Evolutionary conservation across 2,113 vertebrate genomes (phyloP).

Genomic region (Rhegmatorhina hoffmannsi): DNA sequence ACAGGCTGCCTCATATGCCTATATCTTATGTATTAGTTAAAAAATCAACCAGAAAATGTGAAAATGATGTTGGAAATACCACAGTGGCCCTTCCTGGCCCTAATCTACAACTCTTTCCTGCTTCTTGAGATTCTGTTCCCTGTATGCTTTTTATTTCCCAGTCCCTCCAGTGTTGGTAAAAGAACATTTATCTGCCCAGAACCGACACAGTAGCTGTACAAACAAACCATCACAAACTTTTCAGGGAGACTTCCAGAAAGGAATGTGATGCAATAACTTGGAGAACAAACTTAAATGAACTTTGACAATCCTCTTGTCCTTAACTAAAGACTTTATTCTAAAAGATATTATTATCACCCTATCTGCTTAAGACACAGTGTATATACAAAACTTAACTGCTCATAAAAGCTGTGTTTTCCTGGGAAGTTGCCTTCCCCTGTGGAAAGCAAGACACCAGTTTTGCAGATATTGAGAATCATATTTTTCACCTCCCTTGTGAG

Average conservation of each 20-base stretch:
- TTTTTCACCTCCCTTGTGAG: neutral
- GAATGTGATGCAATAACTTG: neutral
- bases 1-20: neutral
- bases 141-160: neutral
- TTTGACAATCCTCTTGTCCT: neutral
- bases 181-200: neutral
- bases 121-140: neutral
- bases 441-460: neutral
- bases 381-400: neutral
- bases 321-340: neutral
- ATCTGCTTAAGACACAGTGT: neutral
- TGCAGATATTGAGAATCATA: neutral
- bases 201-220: neutral
- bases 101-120: neutral
- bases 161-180: neutral
- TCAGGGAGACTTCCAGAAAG: neutral
- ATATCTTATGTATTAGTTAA: neutral
- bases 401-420: neutral
- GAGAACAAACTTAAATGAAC: neutral
- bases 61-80: neutral
- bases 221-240: neutral
- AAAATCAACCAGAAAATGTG: neutral
- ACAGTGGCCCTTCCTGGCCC: neutral
- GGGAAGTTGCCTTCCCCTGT: neutral
- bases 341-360: neutral